Evolutionary conservation across 2,113 vertebrate species (phyloP).

Genomic region (Polypterus senegalus): DNA sequence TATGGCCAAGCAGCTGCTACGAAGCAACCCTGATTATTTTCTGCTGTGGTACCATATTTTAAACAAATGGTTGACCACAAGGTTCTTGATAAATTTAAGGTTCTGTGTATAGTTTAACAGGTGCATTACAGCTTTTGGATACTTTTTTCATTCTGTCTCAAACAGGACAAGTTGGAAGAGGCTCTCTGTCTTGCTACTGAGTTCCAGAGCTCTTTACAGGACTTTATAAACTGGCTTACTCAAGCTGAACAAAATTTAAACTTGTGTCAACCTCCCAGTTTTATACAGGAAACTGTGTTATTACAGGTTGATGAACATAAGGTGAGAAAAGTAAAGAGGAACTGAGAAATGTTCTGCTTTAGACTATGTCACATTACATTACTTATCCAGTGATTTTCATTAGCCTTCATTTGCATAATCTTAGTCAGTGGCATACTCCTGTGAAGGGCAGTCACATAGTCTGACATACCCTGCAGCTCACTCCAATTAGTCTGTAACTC

Average conservation of each 20-base stretch:
- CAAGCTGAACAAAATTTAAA: conserved; percentile 89
- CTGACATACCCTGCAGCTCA: no score
- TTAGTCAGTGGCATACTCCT: no score
- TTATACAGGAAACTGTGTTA: conserved; percentile 79
- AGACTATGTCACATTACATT: no score
- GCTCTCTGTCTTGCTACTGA: conserved; percentile 76
- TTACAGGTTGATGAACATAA: conserved; percentile 97
- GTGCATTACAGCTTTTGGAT: neutral
- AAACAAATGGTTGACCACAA: neutral
- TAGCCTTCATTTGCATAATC: no score
- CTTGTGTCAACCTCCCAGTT: conserved; percentile 73
- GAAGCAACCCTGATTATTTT: neutral
- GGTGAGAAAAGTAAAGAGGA: conserved; percentile 38
- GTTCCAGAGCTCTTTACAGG: conserved; percentile 93
- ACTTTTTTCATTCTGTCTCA: conserved; percentile 1
- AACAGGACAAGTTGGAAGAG: conserved; percentile 84
- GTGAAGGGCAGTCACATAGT: no score
- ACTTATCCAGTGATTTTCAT: no score
- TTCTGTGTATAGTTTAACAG: neutral
- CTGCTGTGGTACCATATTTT: neutral
- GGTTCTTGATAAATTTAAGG: neutral
- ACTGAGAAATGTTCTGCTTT: no score
- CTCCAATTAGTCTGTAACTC: no score
- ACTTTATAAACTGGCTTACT: conserved; percentile 97
- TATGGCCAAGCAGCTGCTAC: no score